phyloP scores from a whole-genome alignment of 2,113 vertebrate species.

The Larimichthys crocea region DNA sequence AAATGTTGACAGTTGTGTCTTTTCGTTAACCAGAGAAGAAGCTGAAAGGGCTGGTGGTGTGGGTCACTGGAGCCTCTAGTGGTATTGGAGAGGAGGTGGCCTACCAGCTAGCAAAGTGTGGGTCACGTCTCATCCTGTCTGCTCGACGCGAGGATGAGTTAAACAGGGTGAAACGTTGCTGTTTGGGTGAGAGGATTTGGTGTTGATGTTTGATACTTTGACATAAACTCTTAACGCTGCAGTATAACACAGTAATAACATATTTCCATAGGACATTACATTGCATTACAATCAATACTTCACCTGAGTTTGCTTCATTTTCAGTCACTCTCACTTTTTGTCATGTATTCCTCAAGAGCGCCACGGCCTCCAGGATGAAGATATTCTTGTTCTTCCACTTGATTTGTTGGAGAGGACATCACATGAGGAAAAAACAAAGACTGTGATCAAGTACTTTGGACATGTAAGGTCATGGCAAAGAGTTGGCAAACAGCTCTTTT shows the following conservation, averaged over 20 bases:
- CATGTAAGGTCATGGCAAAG: slow-evolving; percentile 79
- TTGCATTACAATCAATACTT: neutral
- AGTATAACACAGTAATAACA: neutral
- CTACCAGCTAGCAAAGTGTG: slow-evolving; percentile 90
- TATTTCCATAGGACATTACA: neutral
- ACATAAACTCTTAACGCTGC: too few species aligned
- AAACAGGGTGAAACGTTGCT: slow-evolving; percentile 88
- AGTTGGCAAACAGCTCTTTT: neutral
- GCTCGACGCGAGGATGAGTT: slow-evolving; percentile 90
- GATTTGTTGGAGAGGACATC: slow-evolving; percentile 88
- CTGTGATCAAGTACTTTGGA: slow-evolving; percentile 90
- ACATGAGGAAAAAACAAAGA: slow-evolving; percentile 87
- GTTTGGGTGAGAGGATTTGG: slow-evolving; percentile 85
- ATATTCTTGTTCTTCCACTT: slow-evolving; percentile 92
- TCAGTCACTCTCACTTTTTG: slow-evolving; percentile 13
- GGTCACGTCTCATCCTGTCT: slow-evolving; percentile 90
- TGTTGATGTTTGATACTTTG: too few species aligned
- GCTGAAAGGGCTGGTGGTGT: slow-evolving; percentile 90
- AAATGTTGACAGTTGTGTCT: slow-evolving; percentile 2
- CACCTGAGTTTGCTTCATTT: neutral
- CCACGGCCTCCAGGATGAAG: slow-evolving; percentile 85
- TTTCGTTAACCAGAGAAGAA: slow-evolving; percentile 82
- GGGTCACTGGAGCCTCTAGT: slow-evolving; percentile 96
- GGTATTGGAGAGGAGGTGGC: slow-evolving; percentile 95
- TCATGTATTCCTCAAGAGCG: slow-evolving; percentile 80